Evolutionary conservation across 2,888 invertebrate genomes (phyloP), one percentile per base, ranked within the genome.

Genomic region (Blera fallax): DNA sequence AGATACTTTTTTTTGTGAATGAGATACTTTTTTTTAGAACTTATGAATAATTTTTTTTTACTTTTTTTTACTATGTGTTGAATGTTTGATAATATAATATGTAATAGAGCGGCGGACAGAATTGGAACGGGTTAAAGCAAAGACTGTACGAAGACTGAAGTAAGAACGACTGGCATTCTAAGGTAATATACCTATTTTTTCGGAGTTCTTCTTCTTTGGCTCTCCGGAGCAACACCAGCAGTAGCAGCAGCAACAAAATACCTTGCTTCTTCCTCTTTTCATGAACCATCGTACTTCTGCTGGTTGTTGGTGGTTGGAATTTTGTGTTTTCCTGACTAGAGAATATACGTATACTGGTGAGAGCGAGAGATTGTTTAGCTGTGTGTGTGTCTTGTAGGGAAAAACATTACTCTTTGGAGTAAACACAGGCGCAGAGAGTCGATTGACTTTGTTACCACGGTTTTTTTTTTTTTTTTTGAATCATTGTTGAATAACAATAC

Each of bases 121-220:
- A 90, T 92, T 92, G 92, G 92, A 92, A 92, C 92, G 92, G 92
- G 92, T 92, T 92, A 92, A 92, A 92, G 92, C 92, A 92, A 92
- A 92, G 92, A 92, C 92, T 92, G 92, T 92, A 92, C 92, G 92
- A 92, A 92, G 92, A 92, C 92, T 92, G 92, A 92, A 92, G 91
- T 92, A 91, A 92, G 91, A 92, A 92, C 91, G 90, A 90, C 90
- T 91, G 91, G 89, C 89, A 91, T 92, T 91, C 92, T 90, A 90
- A 92, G 92, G 92, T 92, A 92, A 92, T 92, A 92, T 92, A 92
- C 92, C 91, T 91, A 91, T 91, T 90, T 91, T 89, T 91, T 92
- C 90, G 90, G 91, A 90, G 91, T 91, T 88, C 88, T 88, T 77
- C 85, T 83, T 79, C 84, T 74, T 80, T 67, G 81, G 67, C 81